Evolutionary conservation across 2,888 invertebrate species (phyloP), one percentile per base, ranked within the genome.

Genomic region (Cinara cedri): DNA sequence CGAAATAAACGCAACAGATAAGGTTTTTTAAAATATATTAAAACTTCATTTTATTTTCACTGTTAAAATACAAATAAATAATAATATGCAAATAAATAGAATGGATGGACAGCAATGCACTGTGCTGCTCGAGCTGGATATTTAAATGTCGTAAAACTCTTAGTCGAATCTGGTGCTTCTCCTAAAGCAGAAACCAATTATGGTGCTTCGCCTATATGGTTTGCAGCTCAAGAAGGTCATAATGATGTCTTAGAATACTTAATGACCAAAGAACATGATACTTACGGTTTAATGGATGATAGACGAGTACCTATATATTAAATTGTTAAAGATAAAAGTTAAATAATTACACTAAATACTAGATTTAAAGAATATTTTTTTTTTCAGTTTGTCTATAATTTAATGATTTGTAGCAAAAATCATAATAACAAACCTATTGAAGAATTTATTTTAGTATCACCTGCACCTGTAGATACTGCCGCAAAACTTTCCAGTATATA

Each of bases 391-490:
- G 95, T 98, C 72, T 98, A 97, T 87, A 98, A 99, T 86, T 88
- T 99, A 84, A 99, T 99, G 97, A 93, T 97, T 54, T 96, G 97
- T 86, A 96, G 97, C 34, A 97, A 97, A 86, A 95, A 94, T 87
- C 91, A 96, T 87, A 93, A 96, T 85, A 97, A 98, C 86, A 93
- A 94, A 84, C 97, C 98, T 0, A 95, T 99, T 82, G 95, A 97
- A 85, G 98, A 99, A 86, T 99, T 99, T 86, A 93, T 99, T 42
- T 88, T 99, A 81, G 95, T 97, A n/a, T 98, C 98, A 0, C 97
- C 97, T n/a, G 98, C 98, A 4, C 98, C 98, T 0, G 97, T 98
- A 44, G 98, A 99, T 86, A 96, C 98, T 16, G 98, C 99, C 24
- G 98, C 98, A 81, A 99, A 99, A 87, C 88, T 99, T 83, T 97